Conservation (phyloP, 1,140 invertebrate species). For the Saccostrea echinata region DNA sequence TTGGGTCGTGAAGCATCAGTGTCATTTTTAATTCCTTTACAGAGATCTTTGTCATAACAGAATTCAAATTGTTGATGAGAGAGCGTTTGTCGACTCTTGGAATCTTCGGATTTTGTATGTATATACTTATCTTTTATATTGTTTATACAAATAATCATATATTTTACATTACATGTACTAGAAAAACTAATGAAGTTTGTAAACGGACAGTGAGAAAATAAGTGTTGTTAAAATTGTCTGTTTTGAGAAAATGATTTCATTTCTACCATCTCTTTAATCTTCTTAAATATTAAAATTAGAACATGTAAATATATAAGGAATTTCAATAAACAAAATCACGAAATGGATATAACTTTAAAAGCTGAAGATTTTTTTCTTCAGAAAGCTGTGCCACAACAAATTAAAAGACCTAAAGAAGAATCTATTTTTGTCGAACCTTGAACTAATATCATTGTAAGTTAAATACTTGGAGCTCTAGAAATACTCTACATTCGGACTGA, state of each 20-base stretch:
- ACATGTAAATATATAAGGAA: too few species aligned
- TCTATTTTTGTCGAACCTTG: not conserved
- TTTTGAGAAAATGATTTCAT: too few species aligned
- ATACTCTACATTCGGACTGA: too few species aligned
- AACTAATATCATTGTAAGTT: not conserved
- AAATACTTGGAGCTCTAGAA: not conserved
- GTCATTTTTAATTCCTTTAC: not conserved
- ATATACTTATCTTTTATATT: not conserved
- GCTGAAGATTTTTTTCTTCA: not conserved
- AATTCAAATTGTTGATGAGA: not conserved
- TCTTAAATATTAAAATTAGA: too few species aligned
- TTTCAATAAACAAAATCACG: too few species aligned
- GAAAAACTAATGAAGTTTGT: too few species aligned
- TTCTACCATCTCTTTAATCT: too few species aligned
- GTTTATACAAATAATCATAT: too few species aligned
- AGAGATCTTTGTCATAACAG: not conserved
- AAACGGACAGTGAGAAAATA: too few species aligned
- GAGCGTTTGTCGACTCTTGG: not conserved
- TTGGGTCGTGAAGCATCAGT: not conserved
- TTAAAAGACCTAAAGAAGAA: not conserved
- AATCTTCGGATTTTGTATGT: slow-evolving; percentile 8
- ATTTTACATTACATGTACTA: too few species aligned
- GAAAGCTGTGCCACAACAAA: not conserved
- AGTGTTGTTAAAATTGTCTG: too few species aligned
- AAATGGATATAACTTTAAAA: too few species aligned